A percentile compares a stretch with the other conserved stretches of the same genome.
These are phyloP conservation scores for Danio kyathit DNA, from an alignment of 2,797 vertebrate species.

Conservation along the genomic window DNA sequence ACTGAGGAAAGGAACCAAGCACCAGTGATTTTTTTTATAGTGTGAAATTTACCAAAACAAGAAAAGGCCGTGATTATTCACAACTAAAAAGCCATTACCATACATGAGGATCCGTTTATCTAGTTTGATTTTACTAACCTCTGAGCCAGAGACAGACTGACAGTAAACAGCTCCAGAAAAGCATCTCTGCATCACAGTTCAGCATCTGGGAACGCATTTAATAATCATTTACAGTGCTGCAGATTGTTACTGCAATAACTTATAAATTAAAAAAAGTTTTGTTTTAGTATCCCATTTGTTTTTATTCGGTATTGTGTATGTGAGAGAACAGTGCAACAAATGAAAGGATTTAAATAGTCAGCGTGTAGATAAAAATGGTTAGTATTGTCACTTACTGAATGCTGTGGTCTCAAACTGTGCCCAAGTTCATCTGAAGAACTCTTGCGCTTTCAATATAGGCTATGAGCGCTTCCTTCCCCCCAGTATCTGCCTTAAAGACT, in stretches of 20 bases:
- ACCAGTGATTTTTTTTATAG: neutral
- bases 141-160: conserved; percentile 1
- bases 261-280: neutral
- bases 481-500: neutral
- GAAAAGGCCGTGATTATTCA: neutral
- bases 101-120: neutral
- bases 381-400: conserved; percentile 6
- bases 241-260: no score
- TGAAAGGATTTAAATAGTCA: neutral
- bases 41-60: neutral
- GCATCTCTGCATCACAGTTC: conserved; percentile 5
- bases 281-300: neutral
- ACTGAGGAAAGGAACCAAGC: neutral
- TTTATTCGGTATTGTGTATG: neutral
- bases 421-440: neutral
- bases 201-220: neutral
- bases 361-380: neutral
- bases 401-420: neutral
- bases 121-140: conserved; percentile 5
- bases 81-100: neutral
- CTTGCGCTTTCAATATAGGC: neutral
- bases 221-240: neutral
- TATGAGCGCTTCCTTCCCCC: neutral
- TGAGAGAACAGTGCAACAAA: neutral
- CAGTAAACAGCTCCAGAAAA: conserved; percentile 1